These are phyloP conservation scores for Amphipyra berbera DNA, from an alignment of 2,888 invertebrate genomes.

Conservation along the genomic window DNA sequence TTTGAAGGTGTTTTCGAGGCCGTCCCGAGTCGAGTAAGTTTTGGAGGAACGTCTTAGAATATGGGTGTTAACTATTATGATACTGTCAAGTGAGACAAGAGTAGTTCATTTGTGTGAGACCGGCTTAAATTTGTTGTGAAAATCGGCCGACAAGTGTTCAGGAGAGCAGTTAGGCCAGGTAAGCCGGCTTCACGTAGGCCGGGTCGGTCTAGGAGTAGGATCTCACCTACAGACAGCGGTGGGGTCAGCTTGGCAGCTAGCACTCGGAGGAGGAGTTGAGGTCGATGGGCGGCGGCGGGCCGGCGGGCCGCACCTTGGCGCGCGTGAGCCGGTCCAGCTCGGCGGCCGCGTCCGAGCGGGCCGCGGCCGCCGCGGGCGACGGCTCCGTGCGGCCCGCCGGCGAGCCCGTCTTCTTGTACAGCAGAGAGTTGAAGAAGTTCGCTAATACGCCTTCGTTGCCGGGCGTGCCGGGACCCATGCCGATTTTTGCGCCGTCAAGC, in stretches of 20 bases:
- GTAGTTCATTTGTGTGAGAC: too few species aligned
- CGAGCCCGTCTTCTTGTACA: constrained; percentile 97
- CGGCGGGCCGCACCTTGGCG: constrained; percentile 82
- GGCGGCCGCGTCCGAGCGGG: constrained; percentile 97
- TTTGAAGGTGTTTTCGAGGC: too few species aligned
- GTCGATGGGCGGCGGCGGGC: constrained; percentile 91
- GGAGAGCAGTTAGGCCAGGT: too few species aligned
- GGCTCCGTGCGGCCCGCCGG: constrained; percentile 87
- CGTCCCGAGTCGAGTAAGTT: too few species aligned
- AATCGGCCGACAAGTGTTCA: too few species aligned
- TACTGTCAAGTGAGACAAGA: too few species aligned
- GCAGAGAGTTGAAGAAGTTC: constrained; percentile 99
- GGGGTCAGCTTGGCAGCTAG: constrained; percentile 63
- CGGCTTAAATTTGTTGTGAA: too few species aligned
- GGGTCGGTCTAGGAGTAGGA: too few species aligned
- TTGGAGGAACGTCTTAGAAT: too few species aligned
- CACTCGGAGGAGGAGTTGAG: constrained; percentile 87
- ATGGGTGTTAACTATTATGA: too few species aligned
- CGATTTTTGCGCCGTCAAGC: constrained; percentile 94
- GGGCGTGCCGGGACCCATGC: constrained; percentile 92
- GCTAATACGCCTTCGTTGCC: constrained; percentile 97
- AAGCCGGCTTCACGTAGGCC: too few species aligned
- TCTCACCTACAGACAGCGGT: constrained; percentile 29
- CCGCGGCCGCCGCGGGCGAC: constrained; percentile 85
- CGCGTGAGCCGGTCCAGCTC: constrained; percentile 97